Percentiles rank a stretch among this genome's conserved stretches.
These are phyloP conservation scores for Epirrhoe tristata DNA, from an alignment of 2,888 invertebrate species.

Conservation along the genomic window DNA sequence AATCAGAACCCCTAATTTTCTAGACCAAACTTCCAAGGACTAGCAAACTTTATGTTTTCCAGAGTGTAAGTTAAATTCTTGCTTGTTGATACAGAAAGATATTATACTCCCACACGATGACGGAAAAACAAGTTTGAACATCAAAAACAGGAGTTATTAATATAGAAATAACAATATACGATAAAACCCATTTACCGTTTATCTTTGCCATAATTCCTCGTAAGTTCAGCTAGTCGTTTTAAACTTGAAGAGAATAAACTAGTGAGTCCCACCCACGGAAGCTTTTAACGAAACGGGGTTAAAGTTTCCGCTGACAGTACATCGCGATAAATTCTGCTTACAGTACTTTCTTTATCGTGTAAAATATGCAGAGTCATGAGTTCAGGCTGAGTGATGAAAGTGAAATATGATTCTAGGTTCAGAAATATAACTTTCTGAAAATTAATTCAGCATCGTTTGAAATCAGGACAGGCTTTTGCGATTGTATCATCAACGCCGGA, in stretches of 20 bases:
- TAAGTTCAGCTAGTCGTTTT: slow-evolving; percentile 5
- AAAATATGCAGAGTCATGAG: slow-evolving; percentile 14
- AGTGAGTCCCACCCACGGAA: slow-evolving; percentile 14
- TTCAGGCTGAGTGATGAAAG: slow-evolving; percentile 14
- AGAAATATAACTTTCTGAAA: slow-evolving; percentile 4
- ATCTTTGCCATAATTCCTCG: slow-evolving; percentile 5
- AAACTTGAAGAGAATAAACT: slow-evolving; percentile 10
- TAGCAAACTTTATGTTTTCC: background rate
- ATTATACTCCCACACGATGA: background rate
- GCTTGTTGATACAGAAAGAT: background rate
- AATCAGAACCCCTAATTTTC: background rate
- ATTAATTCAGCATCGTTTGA: background rate
- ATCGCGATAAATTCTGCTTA: slow-evolving; percentile 33
- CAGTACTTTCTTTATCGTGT: slow-evolving; percentile 20
- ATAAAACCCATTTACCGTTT: slow-evolving; percentile 3
- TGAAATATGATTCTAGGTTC: slow-evolving; percentile 10
- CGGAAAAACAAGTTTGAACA: background rate
- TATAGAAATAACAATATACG: background rate
- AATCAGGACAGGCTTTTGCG: background rate
- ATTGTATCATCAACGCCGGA: slow-evolving; percentile 1
- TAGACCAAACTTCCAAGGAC: background rate
- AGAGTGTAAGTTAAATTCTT: background rate
- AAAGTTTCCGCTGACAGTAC: slow-evolving; percentile 24
- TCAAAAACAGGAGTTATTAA: slow-evolving; percentile 4
- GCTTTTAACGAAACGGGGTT: slow-evolving; percentile 22